Percentiles rank a stretch among this genome's conserved stretches.
Conservation (phyloP, 2,797 vertebrate genomes). For the Ficedula albicollis region DNA sequence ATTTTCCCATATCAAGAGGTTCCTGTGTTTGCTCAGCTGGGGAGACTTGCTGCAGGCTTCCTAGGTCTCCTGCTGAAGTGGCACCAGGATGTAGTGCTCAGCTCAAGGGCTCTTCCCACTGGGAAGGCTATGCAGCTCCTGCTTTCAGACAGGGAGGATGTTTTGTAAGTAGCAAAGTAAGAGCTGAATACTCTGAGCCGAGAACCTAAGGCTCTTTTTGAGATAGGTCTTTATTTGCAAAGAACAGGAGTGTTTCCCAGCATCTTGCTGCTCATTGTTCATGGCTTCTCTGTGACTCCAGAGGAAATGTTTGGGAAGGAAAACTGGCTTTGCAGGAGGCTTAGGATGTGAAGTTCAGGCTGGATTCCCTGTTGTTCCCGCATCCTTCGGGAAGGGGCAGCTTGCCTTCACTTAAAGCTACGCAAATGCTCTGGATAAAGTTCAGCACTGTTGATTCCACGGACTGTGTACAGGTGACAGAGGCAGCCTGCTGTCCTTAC, state of each 20-base stretch:
- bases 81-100: background rate
- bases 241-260: background rate
- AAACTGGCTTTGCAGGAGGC: background rate
- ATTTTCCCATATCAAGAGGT: background rate
- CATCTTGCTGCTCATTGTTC: background rate
- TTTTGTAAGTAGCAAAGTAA: background rate
- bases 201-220: background rate
- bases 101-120: background rate
- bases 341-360: background rate
- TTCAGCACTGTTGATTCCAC: background rate
- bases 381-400: background rate
- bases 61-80: background rate
- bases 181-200: rapidly evolving
- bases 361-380: background rate
- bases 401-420: background rate
- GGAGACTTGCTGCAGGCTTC: background rate
- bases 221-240: background rate
- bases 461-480: rapidly evolving
- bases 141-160: background rate
- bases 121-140: background rate
- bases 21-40: background rate
- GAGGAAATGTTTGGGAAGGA: background rate
- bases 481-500: background rate
- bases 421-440: background rate
- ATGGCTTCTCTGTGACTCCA: background rate